Conservation (phyloP, 2,797 vertebrate species). For the Chrosomus eos region DNA sequence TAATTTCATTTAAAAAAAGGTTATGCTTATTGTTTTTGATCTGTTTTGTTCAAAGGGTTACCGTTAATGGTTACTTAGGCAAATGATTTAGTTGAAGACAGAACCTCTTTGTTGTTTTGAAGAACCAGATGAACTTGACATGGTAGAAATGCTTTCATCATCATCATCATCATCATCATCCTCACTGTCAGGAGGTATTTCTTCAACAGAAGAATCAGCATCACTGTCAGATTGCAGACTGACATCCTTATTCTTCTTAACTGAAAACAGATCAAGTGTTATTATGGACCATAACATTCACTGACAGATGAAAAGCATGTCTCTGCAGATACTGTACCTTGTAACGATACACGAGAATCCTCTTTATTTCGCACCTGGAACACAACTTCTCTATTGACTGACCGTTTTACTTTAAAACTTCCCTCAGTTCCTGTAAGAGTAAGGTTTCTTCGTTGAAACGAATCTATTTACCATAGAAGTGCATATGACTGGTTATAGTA, state of each 20-base stretch:
- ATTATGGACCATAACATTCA: neutral
- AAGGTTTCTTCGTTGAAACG: neutral
- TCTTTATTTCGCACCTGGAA: constrained; percentile 81
- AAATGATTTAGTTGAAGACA: neutral
- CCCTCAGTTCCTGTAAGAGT: constrained; percentile 64
- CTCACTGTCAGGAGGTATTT: neutral
- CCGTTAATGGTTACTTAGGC: neutral
- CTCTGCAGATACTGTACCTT: constrained; percentile 57
- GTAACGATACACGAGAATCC: constrained; percentile 47
- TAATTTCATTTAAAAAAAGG: neutral
- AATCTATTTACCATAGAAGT: neutral
- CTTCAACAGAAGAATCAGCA: neutral
- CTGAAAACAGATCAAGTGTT: constrained; percentile 31
- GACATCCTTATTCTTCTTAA: constrained; percentile 34
- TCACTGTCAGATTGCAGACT: constrained; percentile 43
- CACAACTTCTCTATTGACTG: constrained; percentile 79
- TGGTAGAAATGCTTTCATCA: constrained; percentile 59
- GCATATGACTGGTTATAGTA: neutral
- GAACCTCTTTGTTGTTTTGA: constrained; percentile 38
- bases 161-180: constrained; percentile 23
- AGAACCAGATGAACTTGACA: constrained; percentile 64
- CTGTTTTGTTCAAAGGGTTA: neutral
- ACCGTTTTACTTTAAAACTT: constrained; percentile 80
- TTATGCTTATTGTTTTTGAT: neutral
- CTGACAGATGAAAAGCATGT: neutral